Base-by-base conservation (phyloP, 2,888 invertebrate species). In the Nemotelus pantherinus region DNA sequence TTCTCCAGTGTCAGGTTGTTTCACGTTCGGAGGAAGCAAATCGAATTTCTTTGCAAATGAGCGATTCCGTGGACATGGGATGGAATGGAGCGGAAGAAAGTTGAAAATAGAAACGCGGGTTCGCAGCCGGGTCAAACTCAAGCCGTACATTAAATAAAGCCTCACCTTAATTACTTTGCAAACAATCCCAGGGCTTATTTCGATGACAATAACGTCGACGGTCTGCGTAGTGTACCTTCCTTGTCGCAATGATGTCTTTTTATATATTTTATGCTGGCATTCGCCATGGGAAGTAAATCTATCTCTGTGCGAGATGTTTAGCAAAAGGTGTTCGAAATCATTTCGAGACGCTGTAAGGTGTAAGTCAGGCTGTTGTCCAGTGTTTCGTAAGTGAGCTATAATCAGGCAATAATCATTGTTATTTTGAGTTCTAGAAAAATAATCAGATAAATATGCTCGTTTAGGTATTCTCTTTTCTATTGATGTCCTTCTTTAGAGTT, bases 111-210 rank as follows among this genome's bases (percentile, higher is more conserved):
- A 25, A 25, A 25, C 25, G 25, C 25, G 25, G 25, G 25, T 25
- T 25, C 25, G 25, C 25, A 25, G 25, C 25, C 25, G 25, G 25
- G 25, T 25, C 57, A 44, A 57, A n/a, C n/a, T 57, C 7, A 7
- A n/a, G 10, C 10, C 43, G 74, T 39, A 60, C 74, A 74, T 74
- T 74, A 74, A 74, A 9, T 60, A 74, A 74, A 47, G 47, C 48
- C 74, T 74, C 50, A 50, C 60, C 74, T 41, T 74, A 74, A 74
- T 74, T 74, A 74, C 74, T 74, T 74, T 60, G 60, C 63, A 60
- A 74, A 74, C 63, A 74, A 74, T 47, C 60, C 48, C 45, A 9
- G 39, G 74, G 45, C 60, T 45, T 72, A 47, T 43, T 72, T 72
- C 72, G 44, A 71, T 10, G 44, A n/a, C 41, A 65, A 44, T 43